These are phyloP conservation scores for crab-eating macaque (Macaca fascicularis) DNA, from an alignment of 2,113 vertebrate genomes.

Conservation along the genomic window DNA sequence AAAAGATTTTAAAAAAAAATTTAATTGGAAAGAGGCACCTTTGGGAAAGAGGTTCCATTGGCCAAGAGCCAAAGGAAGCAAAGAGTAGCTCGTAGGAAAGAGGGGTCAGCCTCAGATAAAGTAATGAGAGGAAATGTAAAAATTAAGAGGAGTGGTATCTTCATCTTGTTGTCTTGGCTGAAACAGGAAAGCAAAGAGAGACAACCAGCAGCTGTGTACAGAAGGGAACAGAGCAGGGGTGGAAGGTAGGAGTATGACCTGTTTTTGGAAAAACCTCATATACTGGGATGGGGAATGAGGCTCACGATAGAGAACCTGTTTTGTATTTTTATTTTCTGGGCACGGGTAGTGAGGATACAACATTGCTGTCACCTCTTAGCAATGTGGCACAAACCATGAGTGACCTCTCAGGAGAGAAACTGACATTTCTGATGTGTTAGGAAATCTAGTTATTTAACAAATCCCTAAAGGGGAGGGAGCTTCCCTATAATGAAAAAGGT, in stretches of 20 bases:
- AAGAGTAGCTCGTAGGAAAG: neutral
- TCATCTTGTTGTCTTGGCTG: neutral
- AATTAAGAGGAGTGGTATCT: neutral
- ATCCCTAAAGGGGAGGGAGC: neutral
- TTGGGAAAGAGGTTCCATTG: neutral
- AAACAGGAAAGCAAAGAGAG: neutral
- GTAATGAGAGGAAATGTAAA: neutral
- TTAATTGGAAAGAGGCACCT: neutral
- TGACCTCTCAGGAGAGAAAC: neutral
- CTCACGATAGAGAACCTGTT: neutral
- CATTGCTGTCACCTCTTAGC: neutral
- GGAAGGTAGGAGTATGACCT: fast-evolving
- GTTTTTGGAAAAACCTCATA: neutral
- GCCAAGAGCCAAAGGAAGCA: neutral
- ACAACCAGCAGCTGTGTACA: neutral
- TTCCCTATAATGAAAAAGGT: neutral
- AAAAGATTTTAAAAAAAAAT: neutral
- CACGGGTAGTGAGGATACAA: neutral
- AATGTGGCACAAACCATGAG: neutral
- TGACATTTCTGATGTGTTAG: neutral
- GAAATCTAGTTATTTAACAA: neutral
- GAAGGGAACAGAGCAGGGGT: neutral
- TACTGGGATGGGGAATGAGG: too few relatives aligned
- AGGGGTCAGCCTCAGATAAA: neutral
- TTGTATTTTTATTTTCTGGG: neutral